Base-by-base conservation (phyloP, 2,888 invertebrate species). In the Eilema depressum region DNA sequence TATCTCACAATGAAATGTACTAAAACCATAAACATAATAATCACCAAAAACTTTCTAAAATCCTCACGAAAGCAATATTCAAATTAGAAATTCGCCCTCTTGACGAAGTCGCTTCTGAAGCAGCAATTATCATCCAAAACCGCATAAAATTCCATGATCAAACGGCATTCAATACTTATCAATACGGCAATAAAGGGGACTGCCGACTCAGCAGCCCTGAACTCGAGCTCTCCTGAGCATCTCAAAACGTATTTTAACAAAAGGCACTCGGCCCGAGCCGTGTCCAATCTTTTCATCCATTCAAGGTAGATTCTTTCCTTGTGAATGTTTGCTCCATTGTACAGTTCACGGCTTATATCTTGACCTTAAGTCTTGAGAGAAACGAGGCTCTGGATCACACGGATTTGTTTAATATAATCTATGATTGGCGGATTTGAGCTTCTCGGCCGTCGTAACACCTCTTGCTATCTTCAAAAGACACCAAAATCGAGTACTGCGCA, bases 251-350 rank as follows among this genome's bases (percentile, higher is more conserved):
- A 68, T 61, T 72, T 66, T 25, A 68, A 69, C 72, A 79, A 70
- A 74, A 76, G 70, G 74, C 67, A 74, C 71, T 77, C 63, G 66
- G 66, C 69, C 68, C 70, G 68, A 72, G 68, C 78, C 84, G 68
- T 75, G 81, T 85, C 86, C 83, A 83, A 71, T 79, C 67, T 67
- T 69, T 78, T 78, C 74, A 73, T 77, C 74, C 72, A 75, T 74
- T 80, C 73, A 62, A 57, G 66, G 61, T 57, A 69, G 79, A 83
- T 84, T 83, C 82, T 74, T 84, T 81, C 79, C 81, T 83, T 81
- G 84, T 83, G 83, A 84, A 82, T 85, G 85, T 84, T 85, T 83
- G 82, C 80, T 76, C 86, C 77, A 89, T 89, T 89, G 89, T 89
- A 37, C 12, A 37, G 3, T 37, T 37, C 33, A 1, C 33, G 33